phyloP scores from a whole-genome alignment of 1,140 invertebrate species.

The Zaprionus vittiger region DNA sequence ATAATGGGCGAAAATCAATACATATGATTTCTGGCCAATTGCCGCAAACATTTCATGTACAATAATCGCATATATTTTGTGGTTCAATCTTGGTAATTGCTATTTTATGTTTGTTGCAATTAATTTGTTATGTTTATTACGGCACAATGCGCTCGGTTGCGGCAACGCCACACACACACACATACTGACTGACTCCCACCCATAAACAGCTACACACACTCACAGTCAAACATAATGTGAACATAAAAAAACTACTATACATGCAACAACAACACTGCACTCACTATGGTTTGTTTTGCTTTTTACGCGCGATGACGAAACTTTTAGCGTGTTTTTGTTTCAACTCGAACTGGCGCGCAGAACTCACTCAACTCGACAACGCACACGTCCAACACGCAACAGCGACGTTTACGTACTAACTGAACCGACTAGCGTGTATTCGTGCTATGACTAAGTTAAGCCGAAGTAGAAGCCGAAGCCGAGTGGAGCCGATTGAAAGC shows the following conservation, averaged over 20 bases:
- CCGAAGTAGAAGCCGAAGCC: constrained; percentile 24
- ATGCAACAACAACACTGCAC: constrained; percentile 47
- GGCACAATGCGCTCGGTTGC: constrained; percentile 48
- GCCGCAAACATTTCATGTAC: constrained; percentile 51
- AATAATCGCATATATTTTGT: constrained; percentile 56
- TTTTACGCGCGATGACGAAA: constrained; percentile 67
- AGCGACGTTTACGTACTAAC: constrained; percentile 63
- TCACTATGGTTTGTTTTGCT: constrained; percentile 63
- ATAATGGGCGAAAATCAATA: constrained; percentile 77
- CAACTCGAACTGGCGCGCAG: not conserved
- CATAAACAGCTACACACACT: constrained; percentile 3
- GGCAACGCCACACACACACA: constrained; percentile 27
- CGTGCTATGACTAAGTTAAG: constrained; percentile 50
- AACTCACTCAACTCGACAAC: not conserved
- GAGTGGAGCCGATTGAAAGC: constrained; percentile 29
- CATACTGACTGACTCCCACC: not conserved
- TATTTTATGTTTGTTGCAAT: constrained; percentile 67
- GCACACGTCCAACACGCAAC: constrained; percentile 52
- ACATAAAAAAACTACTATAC: constrained; percentile 1
- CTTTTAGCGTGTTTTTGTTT: constrained; percentile 67
- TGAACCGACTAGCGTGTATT: constrained; percentile 26
- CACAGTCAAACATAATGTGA: not conserved
- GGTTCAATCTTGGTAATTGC: constrained; percentile 72
- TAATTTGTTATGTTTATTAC: constrained; percentile 69
- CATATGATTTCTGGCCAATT: constrained; percentile 59